Percentiles rank a stretch among this genome's conserved stretches.
These are phyloP conservation scores for Phyto melanocephala DNA, from an alignment of 2,888 invertebrate species.

Conservation along the genomic window DNA sequence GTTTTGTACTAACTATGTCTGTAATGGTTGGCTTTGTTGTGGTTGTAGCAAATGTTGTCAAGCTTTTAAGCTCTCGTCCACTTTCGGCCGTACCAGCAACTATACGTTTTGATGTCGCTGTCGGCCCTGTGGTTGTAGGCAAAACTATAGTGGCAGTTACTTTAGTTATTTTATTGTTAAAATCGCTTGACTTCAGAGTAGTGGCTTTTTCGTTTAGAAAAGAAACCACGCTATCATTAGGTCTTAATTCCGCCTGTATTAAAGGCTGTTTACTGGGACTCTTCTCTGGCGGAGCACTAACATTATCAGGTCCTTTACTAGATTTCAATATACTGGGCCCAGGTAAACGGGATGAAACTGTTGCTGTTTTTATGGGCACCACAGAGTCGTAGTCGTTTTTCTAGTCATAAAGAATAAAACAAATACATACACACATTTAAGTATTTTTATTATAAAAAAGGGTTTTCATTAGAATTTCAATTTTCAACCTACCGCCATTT, in stretches of 20 bases:
- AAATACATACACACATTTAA: no score
- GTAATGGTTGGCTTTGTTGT: constrained; percentile 48
- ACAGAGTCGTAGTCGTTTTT: constrained; percentile 78
- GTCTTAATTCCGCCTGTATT: constrained; percentile 68
- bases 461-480: no score
- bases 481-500: constrained; percentile 17
- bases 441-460: no score
- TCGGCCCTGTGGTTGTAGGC: constrained; percentile 33
- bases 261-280: constrained; percentile 74
- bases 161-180: constrained; percentile 61
- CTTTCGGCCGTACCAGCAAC: constrained; percentile 73
- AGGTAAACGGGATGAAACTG: constrained; percentile 69
- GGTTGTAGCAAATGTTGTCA: constrained; percentile 72
- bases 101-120: constrained; percentile 67
- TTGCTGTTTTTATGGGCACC: constrained; percentile 66
- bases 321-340: constrained; percentile 79
- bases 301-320: constrained; percentile 57
- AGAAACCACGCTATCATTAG: constrained; percentile 70
- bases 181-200: constrained; percentile 12
- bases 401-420: constrained; percentile 64
- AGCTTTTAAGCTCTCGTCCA: constrained; percentile 72
- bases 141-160: constrained; percentile 65
- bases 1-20: constrained; percentile 44
- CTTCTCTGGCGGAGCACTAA: constrained; percentile 63
- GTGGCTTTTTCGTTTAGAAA: constrained; percentile 67